Evolutionary conservation across 2,113 vertebrate genomes (phyloP), one percentile per base, ranked within the genome.

Genomic region (Dolichotis patagonum): DNA sequence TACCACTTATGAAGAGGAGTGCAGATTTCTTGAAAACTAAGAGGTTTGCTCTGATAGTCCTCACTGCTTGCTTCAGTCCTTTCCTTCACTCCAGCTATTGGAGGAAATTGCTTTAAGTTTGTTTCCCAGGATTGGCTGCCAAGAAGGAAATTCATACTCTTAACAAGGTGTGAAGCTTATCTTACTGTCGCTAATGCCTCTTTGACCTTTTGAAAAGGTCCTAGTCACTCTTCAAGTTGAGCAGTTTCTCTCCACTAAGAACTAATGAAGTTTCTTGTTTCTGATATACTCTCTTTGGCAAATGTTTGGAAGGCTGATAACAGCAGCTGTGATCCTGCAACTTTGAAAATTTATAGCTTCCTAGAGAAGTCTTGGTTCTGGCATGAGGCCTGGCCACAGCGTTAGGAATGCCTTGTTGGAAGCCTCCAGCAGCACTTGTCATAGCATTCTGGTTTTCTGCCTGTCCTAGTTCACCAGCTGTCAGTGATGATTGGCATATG

Each of bases 141-240:
- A 96, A 96, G 90, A 91, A 93, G 93, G 94, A 98, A 96, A 95
- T 90, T 91, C 92, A 97, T 88, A 91, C 85, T 87, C 85, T 5
- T 96, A 97, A 97, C 96, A 97, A 97, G 96, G 98, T 96, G 97
- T 84, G 96, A 98, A 91, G 96, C 96, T 97, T 97, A 96, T 97
- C 97, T 97, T 96, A 93, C 46, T 96, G 93, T 97, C 71, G 95
- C 73, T 97, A 97, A 98, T 97, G 95, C 96, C 65, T 96, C 95
- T 38, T 96, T 98, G 97, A 97, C 96, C 97, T 98, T 97, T 96
- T 85, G 28, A 32, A 96, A 97, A 97, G 95, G 85, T 77, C 56
- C 35, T 92, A 30, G 71, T 93, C 92, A 75, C 73, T 96, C 82
- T 88, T 95, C 75, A 97, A 77, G 95, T 96, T 92, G 60, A 96